Evolutionary conservation across 2,888 invertebrate genomes (phyloP), one percentile per base, ranked within the genome.

Genomic region (Heliothis peltigera): DNA sequence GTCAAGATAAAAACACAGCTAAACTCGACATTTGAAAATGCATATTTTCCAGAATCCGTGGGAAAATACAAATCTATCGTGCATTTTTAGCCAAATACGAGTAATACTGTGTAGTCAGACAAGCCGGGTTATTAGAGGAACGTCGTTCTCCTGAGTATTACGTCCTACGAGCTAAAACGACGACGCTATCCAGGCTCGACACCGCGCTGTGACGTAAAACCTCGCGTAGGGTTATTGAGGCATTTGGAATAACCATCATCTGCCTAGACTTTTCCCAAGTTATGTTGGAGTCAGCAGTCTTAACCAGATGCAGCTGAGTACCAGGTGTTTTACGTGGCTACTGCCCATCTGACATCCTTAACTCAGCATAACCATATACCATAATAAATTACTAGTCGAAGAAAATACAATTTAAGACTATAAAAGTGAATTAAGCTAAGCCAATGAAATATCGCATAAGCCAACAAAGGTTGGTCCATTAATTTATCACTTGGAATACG

Each of bases 31-130:
- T 74, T 60, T 74, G 71, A 70, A 79, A 80, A 69, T 75, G 79
- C 67, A 64, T 47, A 65, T 60, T 78, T 77, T 68, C 72, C 79
- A 59, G 61, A 76, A 69, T 61, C 70, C 72, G 77, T 81, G 75
- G 75, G 75, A 80, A 83, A 78, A 78, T 64, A 70, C 58, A 43
- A 58, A 68, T 54, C 43, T 70, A 70, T 19, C 51, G 59, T 44
- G 56, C 61, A 63, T 69, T 77, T 77, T 68, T 61, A 72, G 70
- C 74, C 62, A 73, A 77, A 75, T 69, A n/a, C n/a, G n/a, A n/a
- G n/a, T n/a, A 75, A 55, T 48, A 71, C 63, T 74, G 68, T 62
- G 62, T 69, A 61, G 64, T 55, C 56, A n/a, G 58, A 39, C 70
- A 63, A 64, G 59, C 57, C 51, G 44, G 53, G 64, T 64, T 75